Base-by-base conservation (phyloP, 2,888 invertebrate species). In the Selenia dentaria region DNA sequence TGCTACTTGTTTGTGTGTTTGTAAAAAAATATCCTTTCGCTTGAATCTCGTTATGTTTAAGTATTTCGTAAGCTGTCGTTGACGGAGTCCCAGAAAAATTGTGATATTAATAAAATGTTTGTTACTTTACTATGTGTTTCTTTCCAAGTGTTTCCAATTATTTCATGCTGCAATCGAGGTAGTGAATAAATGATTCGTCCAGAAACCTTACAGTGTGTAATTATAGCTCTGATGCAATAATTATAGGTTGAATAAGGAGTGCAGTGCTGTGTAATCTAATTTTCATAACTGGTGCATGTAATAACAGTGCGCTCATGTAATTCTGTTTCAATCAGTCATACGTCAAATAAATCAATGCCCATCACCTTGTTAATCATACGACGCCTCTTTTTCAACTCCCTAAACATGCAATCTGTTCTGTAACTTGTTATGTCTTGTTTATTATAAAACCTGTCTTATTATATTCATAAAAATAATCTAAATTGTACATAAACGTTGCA, bases 51-150 rank as follows among this genome's bases (percentile, higher is more conserved):
- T 73, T 70, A 69, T 64, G 67, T 61, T 51, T 72, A 61, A 69
- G 67, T 70, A 64, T 31, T 27, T 35, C 44, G 46, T 46, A 40
- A 74, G 57, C 60, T 67, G 65, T 24, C 13, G 33, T 33, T 65
- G 66, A 64, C 62, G 65, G 74, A 76, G 79, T 82, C 78, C 83
- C 79, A 79, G 84, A 81, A 76, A 83, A 87, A 83, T 81, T 89
- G 89, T 90, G 89, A 90, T 89, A 90, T 87, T 83, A 89, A 82
- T 83, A 85, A n/a, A 84, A 83, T 76, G 82, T 85, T 84, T 80
- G 77, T 80, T 77, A 38, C 52, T 53, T 61, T 48, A 60, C 11
- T 18, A 34, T 42, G 20, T 35, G 42, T 49, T 31, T 56, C 57
- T 32, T 45, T 45, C 16, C n/a, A n/a, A 13, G 2, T 27, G 12